phyloP scores from a whole-genome alignment of 2,113 vertebrate genomes.

The Ornithorhynchus anatinus region DNA sequence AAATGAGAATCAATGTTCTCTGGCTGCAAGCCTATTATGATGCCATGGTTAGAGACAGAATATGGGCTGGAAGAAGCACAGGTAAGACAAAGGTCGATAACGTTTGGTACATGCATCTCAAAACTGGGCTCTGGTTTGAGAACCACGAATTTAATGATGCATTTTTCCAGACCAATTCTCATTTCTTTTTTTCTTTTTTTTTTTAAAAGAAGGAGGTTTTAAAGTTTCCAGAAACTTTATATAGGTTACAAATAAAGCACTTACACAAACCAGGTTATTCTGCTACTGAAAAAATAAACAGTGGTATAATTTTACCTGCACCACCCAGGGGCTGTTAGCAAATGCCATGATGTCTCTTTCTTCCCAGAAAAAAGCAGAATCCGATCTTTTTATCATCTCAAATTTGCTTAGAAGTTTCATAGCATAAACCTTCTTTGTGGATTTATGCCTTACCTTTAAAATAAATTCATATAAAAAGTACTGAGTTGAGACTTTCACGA shows the following conservation, averaged over 20 bases:
- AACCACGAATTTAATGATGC: no score
- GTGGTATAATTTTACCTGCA: slow-evolving; percentile 80
- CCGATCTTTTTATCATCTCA: slow-evolving; percentile 99
- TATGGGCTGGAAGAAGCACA: no score
- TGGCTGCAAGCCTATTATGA: no score
- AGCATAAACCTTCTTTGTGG: slow-evolving; percentile 92
- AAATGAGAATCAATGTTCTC: no score
- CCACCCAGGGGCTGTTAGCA: slow-evolving; percentile 97
- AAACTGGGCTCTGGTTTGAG: no score
- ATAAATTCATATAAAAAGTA: no score
- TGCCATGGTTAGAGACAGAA: no score
- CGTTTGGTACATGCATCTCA: no score
- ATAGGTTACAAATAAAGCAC: not conserved
- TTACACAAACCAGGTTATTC: fast-evolving
- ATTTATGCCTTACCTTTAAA: slow-evolving; percentile 94
- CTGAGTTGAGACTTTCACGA: no score
- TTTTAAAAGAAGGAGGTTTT: not conserved
- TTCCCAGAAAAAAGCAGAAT: slow-evolving; percentile 99
- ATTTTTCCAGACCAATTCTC: no score
- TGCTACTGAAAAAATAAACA: not conserved
- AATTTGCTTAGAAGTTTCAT: slow-evolving; percentile 99
- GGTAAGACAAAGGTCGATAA: no score
- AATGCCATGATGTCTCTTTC: slow-evolving; percentile 99
- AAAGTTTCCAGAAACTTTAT: not conserved
- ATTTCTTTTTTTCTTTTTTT: no score